Base-by-base conservation (phyloP, 2,797 vertebrate species). In the Catharus ustulatus region DNA sequence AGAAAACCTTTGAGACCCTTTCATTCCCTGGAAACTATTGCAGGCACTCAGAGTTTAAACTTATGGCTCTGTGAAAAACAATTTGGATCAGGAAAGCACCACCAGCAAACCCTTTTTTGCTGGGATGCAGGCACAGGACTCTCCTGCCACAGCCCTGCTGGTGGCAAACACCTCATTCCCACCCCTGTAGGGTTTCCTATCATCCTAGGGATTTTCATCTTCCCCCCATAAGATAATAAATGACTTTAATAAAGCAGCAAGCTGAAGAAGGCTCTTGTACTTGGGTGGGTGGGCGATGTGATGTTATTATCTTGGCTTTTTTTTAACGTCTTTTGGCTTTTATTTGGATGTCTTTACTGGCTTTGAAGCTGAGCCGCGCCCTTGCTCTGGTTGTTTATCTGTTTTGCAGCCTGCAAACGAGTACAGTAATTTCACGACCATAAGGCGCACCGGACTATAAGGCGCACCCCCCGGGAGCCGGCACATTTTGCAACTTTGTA, bases 171-270 rank as follows among this genome's bases (percentile, higher is more conserved):
- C 51, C 23, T 64, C 0, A 0, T 51, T 84, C 43, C 43, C n/a
- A 40, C 3, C n/a, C 27, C 21, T 3, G 2, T 0, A 49, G 51
- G 14, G 15, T 23, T 76, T 59, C 42, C 34, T 26, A 17, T 20
- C 20, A 32, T 26, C 59, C 38, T 12, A 13, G 34, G 32, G 32
- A 36, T 83, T 82, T 87, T 68, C 26, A 32, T 64, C 82, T 68
- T 84, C 38, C 32, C 38, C 40, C 19, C 13, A 3, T 13, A 42
- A 76, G 46, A 36, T 13, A 75, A 91, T 12, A 7, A 87, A 76
- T 30, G 15, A 43, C 45, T 81, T 81, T 10, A 68, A 84, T 75
- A 89, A 78, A 66, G 23, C 32, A 82, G 82, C 67, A 82, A 89
- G 38, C 32, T 13, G 9, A 84, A 72, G 27, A 49, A 22, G 45